Conservation (phyloP, 2,888 invertebrate species). For the Carterocephalus palaemon region DNA sequence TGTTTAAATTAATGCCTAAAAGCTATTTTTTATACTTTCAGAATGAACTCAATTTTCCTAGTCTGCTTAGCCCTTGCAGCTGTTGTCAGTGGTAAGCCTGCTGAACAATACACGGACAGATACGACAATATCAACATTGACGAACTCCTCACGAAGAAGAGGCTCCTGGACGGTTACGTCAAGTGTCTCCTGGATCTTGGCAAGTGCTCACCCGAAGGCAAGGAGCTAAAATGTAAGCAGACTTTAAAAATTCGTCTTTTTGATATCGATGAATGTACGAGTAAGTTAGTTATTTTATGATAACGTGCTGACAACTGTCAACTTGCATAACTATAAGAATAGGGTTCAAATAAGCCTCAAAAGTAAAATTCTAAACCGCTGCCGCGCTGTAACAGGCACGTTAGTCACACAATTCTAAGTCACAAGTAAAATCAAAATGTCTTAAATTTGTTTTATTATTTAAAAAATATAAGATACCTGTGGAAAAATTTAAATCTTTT, state of each 20-base stretch:
- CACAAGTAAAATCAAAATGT: too few relatives aligned
- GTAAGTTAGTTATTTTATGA: too few relatives aligned
- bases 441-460: too few relatives aligned
- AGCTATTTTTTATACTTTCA: conserved; percentile 4
- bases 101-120: conserved; percentile 75
- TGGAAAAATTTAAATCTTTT: too few relatives aligned
- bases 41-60: conserved; percentile 16
- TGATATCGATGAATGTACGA: too few relatives aligned
- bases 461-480: too few relatives aligned
- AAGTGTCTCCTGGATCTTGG: conserved; percentile 81
- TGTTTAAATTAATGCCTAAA: not conserved
- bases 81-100: conserved; percentile 39
- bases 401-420: too few relatives aligned
- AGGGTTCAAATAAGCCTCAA: too few relatives aligned
- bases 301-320: too few relatives aligned
- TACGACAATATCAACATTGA: conserved; percentile 84
- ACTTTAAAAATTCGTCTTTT: not conserved
- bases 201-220: conserved; percentile 83
- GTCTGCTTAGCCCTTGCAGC: conserved; percentile 34
- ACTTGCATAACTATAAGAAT: too few relatives aligned
- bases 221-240: conserved; percentile 82
- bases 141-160: conserved; percentile 80
- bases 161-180: conserved; percentile 81
- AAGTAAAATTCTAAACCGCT: too few relatives aligned
- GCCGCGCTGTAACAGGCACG: too few relatives aligned